Conservation (phyloP, 1,140 invertebrate genomes). For the Melanaphis sacchari region DNA sequence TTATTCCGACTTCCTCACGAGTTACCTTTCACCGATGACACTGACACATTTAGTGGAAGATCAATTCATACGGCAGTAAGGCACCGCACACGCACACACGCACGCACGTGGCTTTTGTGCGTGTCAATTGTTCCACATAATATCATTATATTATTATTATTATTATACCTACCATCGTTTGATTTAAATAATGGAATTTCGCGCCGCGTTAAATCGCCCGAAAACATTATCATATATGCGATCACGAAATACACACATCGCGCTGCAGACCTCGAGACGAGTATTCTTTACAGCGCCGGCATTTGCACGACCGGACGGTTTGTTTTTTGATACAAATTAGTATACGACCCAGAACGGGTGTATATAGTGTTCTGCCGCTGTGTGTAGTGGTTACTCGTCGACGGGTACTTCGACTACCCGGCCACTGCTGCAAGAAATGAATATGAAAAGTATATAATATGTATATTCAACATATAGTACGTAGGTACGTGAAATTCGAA, state of each 20-base stretch:
- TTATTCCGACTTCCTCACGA: conserved; percentile 51
- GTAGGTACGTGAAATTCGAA: background rate
- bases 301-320: conserved; percentile 37
- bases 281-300: conserved; percentile 21
- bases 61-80: conserved; percentile 31
- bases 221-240: conserved; percentile 36
- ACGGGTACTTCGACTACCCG: background rate
- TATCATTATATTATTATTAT: background rate
- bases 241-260: conserved; percentile 35
- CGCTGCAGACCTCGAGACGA: conserved; percentile 44
- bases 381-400: background rate
- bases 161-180: conserved; percentile 36
- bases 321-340: conserved; percentile 53
- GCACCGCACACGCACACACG: background rate
- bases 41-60: conserved; percentile 55
- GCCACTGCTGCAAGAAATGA: background rate
- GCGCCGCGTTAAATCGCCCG: conserved; percentile 45
- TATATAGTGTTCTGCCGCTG: background rate
- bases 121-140: conserved; percentile 56
- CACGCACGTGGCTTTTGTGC: conserved; percentile 50
- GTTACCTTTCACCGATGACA: conserved; percentile 57
- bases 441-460: too few relatives aligned
- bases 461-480: too few relatives aligned
- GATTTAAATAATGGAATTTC: conserved; percentile 54
- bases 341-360: conserved; percentile 49